Base-by-base conservation (phyloP, 1,140 invertebrate species). In the Trichoplusia ni region DNA sequence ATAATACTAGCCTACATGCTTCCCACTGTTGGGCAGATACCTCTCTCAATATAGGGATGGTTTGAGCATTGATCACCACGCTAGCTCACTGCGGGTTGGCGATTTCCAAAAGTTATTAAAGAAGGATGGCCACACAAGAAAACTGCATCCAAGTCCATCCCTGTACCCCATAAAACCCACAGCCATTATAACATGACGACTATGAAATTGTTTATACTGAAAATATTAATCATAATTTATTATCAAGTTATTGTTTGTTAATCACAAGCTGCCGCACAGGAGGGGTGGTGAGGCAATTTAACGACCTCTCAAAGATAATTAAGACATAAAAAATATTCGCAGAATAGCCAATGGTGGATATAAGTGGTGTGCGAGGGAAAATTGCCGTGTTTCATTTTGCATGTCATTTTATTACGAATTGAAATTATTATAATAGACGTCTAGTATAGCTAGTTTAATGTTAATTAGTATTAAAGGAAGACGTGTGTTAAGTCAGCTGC, bases 151-250 rank as follows among this genome's bases (percentile, higher is more conserved):
- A 46, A 27, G 11, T 27, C 8, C 47, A 11, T 35, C 29, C 29
- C 47, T 51, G 47, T 33, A n/a, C 6, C 13, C 59, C 53, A 59
- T 60, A 60, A 66, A 53, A 53, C 35, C 37, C 2, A 2, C 46
- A 16, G 25, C n/a, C 25, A 9, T 49, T 49, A 49, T 29, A 49
- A 29, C 13, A 49, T 49, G 46, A 49, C 46, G 14, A 29, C 8
- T 53, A 69, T 60, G 62, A 64, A 54, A 69, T 69, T 64, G 56
- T 59, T 63, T 44, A 63, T 51, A 31, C 47, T 58, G 53, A 56
- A 59, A 61, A 70, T 65, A 66, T 67, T 70, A 64, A 73, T 70
- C 61, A 47, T 67, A 70, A 70, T 67, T 73, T 67, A 73, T 61
- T 27, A 54, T 58, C 13, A 16, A 23, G 29, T 73, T 73, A 73